phyloP scores from a whole-genome alignment of 2,888 invertebrate genomes.

The Acanthosoma haemorrhoidale region DNA sequence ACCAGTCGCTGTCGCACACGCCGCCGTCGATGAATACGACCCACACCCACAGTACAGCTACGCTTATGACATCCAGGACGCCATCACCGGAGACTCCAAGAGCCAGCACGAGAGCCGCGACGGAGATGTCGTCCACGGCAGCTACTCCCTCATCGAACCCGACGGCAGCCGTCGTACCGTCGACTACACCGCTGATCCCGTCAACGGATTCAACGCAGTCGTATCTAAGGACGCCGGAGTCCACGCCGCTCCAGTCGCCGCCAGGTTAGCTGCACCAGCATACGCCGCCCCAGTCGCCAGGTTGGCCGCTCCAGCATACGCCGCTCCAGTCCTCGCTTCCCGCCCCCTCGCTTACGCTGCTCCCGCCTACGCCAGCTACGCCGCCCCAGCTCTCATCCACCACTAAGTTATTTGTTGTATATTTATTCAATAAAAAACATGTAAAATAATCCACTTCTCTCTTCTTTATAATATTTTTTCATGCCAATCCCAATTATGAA shows the following conservation, averaged over 20 bases:
- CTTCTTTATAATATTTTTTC: too few relatives aligned
- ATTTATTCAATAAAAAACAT: background rate
- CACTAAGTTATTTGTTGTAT: background rate
- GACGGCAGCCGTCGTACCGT: constrained; percentile 30
- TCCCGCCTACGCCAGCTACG: background rate
- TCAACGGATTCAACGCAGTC: constrained; percentile 44
- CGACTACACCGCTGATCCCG: constrained; percentile 42
- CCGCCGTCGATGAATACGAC: constrained; percentile 41
- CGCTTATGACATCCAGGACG: constrained; percentile 42
- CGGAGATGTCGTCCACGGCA: constrained; percentile 42
- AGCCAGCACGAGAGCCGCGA: constrained; percentile 41
- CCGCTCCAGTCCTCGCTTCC: background rate
- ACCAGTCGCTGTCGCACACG: constrained; percentile 1
- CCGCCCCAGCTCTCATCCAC: too few relatives aligned
- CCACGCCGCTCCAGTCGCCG: constrained; percentile 5
- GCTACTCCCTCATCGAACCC: constrained; percentile 40
- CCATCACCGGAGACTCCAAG: constrained; percentile 42
- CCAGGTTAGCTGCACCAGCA: background rate
- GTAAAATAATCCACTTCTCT: too few relatives aligned
- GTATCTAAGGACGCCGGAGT: constrained; percentile 38
- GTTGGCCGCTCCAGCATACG: too few relatives aligned
- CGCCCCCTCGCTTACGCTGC: background rate
- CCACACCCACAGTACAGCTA: constrained; percentile 42
- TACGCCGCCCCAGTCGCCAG: background rate
- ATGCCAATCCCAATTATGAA: too few relatives aligned